Percentiles rank a stretch among this genome's conserved stretches.
Conservation (phyloP, 2,888 invertebrate species). For the Patella ulyssiponensis region DNA sequence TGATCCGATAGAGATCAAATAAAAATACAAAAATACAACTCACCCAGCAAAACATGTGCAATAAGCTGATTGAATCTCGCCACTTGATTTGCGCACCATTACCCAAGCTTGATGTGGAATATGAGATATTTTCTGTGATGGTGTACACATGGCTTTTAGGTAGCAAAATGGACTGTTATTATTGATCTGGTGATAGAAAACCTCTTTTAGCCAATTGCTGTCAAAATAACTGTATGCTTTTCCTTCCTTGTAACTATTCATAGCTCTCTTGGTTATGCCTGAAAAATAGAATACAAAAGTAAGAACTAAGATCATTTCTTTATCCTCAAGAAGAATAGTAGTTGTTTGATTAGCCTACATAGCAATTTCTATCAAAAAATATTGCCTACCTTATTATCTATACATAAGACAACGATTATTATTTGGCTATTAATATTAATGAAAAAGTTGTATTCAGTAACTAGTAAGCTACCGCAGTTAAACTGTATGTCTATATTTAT, state of each 20-base stretch:
- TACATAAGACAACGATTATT: too few species aligned
- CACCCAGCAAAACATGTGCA: slow-evolving; percentile 24
- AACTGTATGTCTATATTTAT: too few species aligned
- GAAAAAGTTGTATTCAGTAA: too few species aligned
- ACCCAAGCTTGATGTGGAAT: background rate
- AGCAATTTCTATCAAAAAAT: too few species aligned
- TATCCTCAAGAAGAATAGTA: too few species aligned
- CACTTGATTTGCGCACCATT: background rate
- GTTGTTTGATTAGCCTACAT: too few species aligned
- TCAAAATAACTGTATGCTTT: slow-evolving; percentile 27
- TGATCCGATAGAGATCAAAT: too few species aligned
- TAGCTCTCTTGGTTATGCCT: background rate
- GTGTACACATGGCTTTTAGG: background rate
- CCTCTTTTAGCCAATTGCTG: slow-evolving; percentile 15
- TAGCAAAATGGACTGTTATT: background rate
- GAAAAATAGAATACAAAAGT: background rate
- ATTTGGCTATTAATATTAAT: too few species aligned
- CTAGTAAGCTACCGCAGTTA: too few species aligned
- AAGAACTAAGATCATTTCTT: too few species aligned
- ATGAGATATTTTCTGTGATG: background rate
- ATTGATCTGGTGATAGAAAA: slow-evolving; percentile 19
- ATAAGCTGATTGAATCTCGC: slow-evolving; percentile 17
- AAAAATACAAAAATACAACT: background rate
- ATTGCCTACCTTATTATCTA: too few species aligned
- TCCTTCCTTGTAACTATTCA: slow-evolving; percentile 23